These are phyloP conservation scores for Gulo gulo DNA, from an alignment of 2,113 vertebrate genomes.

Conservation along the genomic window DNA sequence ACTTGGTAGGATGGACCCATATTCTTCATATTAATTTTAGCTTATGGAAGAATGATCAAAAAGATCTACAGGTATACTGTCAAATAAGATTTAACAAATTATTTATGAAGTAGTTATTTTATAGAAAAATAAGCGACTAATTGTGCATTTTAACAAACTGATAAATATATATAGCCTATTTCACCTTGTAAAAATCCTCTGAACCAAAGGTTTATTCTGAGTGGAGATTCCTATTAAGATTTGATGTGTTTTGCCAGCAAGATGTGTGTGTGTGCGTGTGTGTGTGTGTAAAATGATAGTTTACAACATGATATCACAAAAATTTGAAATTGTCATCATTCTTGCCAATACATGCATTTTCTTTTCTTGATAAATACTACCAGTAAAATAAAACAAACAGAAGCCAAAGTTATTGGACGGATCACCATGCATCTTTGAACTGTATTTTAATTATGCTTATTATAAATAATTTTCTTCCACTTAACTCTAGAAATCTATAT, in stretches of 20 bases:
- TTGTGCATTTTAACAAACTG: neutral
- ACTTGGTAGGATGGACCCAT: neutral
- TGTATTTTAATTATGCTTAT: neutral
- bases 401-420: neutral
- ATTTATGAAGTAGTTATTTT: neutral
- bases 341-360: neutral
- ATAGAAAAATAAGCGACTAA: neutral
- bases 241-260: neutral
- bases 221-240: neutral
- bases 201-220: neutral
- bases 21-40: neutral
- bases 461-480: neutral
- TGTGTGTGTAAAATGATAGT: neutral
- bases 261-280: neutral
- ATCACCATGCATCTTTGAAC: neutral
- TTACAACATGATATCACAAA: neutral
- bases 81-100: neutral
- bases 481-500: neutral
- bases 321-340: neutral
- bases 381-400: neutral
- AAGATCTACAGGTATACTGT: neutral
- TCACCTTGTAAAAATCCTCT: neutral
- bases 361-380: neutral
- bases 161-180: neutral
- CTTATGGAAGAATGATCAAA: neutral